phyloP scores from a whole-genome alignment of 2,888 invertebrate genomes.

The Rapana venosa region DNA sequence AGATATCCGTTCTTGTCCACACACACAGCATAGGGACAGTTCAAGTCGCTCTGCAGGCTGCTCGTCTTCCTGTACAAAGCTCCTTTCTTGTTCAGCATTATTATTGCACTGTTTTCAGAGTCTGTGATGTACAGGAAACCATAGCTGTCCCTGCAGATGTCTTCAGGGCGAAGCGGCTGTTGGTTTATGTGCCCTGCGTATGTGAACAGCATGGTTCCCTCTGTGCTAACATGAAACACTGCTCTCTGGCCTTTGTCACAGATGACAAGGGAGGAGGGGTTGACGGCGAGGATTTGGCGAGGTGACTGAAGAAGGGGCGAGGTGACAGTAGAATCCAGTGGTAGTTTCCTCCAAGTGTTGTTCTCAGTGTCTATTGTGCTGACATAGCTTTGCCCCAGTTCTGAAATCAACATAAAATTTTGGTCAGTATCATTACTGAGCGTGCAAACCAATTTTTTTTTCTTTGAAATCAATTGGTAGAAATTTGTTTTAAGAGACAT shows the following conservation, averaged over 20 bases:
- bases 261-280: constrained; percentile 23
- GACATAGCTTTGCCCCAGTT: neutral
- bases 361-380: neutral
- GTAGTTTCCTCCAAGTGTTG: neutral
- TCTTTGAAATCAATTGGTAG: too few relatives aligned
- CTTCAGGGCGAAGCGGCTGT: constrained; percentile 23
- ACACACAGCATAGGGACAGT: constrained; percentile 32
- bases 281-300: constrained; percentile 27
- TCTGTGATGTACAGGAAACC: constrained; percentile 28
- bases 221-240: neutral
- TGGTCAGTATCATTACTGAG: neutral
- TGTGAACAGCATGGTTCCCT: constrained; percentile 23
- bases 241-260: constrained; percentile 37
- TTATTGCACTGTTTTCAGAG: neutral
- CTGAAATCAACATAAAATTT: constrained; percentile 1
- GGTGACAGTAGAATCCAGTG: neutral
- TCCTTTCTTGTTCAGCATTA: constrained; percentile 5
- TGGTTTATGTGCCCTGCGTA: constrained; percentile 25
- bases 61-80: constrained; percentile 25
- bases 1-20: constrained; percentile 31
- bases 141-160: constrained; percentile 30
- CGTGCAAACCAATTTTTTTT: too few relatives aligned
- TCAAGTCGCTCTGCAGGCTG: constrained; percentile 14
- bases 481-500: too few relatives aligned
- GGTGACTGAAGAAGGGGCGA: constrained; percentile 10